phyloP scores from a whole-genome alignment of 2,113 vertebrate species.

The Echinops telfairi region DNA sequence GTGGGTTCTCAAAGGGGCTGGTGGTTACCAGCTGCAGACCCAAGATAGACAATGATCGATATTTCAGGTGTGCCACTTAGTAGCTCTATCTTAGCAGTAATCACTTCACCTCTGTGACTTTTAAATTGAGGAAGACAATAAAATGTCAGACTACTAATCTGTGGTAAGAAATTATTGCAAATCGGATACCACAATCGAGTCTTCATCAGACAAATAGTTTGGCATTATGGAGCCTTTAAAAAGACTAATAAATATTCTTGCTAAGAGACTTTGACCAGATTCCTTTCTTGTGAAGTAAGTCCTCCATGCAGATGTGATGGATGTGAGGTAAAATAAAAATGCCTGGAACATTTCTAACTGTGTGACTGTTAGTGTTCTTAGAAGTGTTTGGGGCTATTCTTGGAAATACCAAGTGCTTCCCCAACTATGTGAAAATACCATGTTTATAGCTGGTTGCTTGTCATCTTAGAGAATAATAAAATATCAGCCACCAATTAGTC shows the following conservation, averaged over 20 bases:
- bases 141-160: not conserved
- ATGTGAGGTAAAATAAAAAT: constrained; percentile 20
- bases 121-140: not conserved
- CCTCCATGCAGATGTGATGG: not conserved
- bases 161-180: not conserved
- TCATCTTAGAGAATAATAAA: not conserved
- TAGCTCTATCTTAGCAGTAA: not conserved
- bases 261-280: not conserved
- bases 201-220: not conserved
- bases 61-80: not conserved
- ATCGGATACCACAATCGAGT: not conserved
- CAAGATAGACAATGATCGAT: not conserved
- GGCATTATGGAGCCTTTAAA: not conserved
- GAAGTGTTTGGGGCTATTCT: not conserved
- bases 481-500: not conserved
- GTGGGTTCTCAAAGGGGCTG: too few species aligned
- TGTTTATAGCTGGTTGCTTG: not conserved
- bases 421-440: not conserved
- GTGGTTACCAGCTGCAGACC: too few species aligned
- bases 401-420: not conserved
- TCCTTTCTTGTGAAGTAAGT: not conserved
- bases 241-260: not conserved
- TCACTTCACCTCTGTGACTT: not conserved
- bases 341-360: not conserved
- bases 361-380: not conserved